phyloP scores from a whole-genome alignment of 2,888 invertebrate species.

The Nymphalis polychloros region DNA sequence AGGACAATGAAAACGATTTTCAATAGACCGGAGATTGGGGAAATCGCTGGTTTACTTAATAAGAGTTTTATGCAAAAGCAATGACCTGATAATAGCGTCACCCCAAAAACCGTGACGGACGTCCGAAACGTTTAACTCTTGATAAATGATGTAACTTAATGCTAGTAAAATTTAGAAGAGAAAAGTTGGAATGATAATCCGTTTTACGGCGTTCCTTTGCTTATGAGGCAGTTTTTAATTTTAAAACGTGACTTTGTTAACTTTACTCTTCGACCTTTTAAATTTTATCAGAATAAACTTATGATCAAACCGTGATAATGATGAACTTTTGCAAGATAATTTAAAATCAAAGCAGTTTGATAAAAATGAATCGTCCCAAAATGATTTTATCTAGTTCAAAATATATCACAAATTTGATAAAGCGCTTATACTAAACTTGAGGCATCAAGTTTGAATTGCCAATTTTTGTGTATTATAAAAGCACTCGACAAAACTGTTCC shows the following conservation, averaged over 20 bases:
- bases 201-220: no score
- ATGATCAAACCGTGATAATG: no score
- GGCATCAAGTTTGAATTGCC: neutral
- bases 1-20: neutral
- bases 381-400: neutral
- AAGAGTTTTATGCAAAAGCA: slow-evolving; percentile 10
- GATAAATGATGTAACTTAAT: slow-evolving; percentile 22
- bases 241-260: no score
- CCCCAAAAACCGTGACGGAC: slow-evolving; percentile 12
- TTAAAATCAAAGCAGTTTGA: no score
- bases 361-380: neutral
- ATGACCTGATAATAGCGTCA: slow-evolving; percentile 18
- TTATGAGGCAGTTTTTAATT: no score
- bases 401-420: neutral
- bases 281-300: no score
- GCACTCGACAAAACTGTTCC: neutral
- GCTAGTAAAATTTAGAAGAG: neutral
- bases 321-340: no score
- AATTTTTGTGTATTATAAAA: slow-evolving; percentile 9
- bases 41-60: slow-evolving; percentile 15
- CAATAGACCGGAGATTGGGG: slow-evolving; percentile 10
- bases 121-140: slow-evolving; percentile 10
- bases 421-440: neutral
- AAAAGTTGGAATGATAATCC: no score
- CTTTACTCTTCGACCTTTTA: no score